phyloP scores from a whole-genome alignment of 53 echinoderm and acorn worm species.

The Holothuria leucospilota region DNA sequence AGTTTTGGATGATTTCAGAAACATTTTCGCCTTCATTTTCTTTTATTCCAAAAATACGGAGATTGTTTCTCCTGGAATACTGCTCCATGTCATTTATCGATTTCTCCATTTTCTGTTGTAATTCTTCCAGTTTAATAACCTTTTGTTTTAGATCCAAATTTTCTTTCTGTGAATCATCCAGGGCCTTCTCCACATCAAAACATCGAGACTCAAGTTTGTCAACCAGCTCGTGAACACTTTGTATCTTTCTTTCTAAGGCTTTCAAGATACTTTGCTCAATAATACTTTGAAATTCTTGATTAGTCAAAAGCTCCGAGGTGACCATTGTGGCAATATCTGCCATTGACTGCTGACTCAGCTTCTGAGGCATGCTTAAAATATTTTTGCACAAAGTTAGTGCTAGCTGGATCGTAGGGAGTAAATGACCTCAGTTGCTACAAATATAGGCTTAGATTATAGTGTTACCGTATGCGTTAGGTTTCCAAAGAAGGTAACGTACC shows the following conservation, averaged over 20 bases:
- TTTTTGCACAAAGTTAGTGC: too few relatives aligned
- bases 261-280: background rate
- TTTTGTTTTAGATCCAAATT: background rate
- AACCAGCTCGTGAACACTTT: background rate
- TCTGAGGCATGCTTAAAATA: background rate
- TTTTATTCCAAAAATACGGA: slow-evolving; percentile 28
- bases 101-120: background rate
- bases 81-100: slow-evolving; percentile 8
- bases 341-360: background rate
- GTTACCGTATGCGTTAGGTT: too few relatives aligned
- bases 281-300: background rate
- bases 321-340: background rate
- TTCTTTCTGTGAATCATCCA: slow-evolving; percentile 1
- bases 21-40: slow-evolving; percentile 4
- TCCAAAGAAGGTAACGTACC: too few relatives aligned
- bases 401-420: too few relatives aligned
- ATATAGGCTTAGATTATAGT: too few relatives aligned
- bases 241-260: background rate
- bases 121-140: background rate
- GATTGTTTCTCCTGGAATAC: slow-evolving; percentile 29
- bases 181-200: background rate
- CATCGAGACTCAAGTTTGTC: slow-evolving; percentile 7
- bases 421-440: too few relatives aligned
- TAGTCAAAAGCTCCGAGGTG: background rate
- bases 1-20: background rate